phyloP scores from a whole-genome alignment of 2,888 invertebrate genomes.

The Euphydryas editha region DNA sequence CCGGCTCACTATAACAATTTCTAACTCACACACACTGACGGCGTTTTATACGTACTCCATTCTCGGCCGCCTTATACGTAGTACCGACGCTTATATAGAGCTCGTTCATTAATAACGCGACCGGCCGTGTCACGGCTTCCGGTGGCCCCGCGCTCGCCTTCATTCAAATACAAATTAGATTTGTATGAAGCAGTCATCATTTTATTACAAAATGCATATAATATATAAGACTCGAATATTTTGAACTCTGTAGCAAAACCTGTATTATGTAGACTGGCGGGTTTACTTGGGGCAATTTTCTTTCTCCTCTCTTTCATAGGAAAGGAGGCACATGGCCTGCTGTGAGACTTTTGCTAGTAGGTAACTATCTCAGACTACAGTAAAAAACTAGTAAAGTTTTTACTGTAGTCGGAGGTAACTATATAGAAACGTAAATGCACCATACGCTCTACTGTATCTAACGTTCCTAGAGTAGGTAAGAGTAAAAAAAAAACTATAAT shows the following conservation, averaged over 20 bases:
- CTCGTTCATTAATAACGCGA: constrained; percentile 75
- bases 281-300: too few relatives aligned
- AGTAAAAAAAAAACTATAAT: too few relatives aligned
- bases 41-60: constrained; percentile 45
- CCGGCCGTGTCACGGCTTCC: constrained; percentile 75
- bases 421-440: too few relatives aligned
- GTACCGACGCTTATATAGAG: constrained; percentile 59
- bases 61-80: constrained; percentile 51
- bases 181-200: constrained; percentile 61
- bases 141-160: constrained; percentile 58
- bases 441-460: too few relatives aligned
- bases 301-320: too few relatives aligned
- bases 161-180: constrained; percentile 75
- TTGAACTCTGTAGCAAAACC: neutral
- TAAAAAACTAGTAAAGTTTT: too few relatives aligned
- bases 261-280: too few relatives aligned
- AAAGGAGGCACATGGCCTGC: too few relatives aligned
- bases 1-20: constrained; percentile 44
- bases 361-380: too few relatives aligned
- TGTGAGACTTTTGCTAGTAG: too few relatives aligned
- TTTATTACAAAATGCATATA: constrained; percentile 55
- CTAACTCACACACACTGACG: constrained; percentile 46
- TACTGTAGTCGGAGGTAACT: too few relatives aligned
- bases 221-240: constrained; percentile 46
- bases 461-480: too few relatives aligned